phyloP scores from a whole-genome alignment of 2,797 vertebrate species.

The Chaetodon trifasciatus region DNA sequence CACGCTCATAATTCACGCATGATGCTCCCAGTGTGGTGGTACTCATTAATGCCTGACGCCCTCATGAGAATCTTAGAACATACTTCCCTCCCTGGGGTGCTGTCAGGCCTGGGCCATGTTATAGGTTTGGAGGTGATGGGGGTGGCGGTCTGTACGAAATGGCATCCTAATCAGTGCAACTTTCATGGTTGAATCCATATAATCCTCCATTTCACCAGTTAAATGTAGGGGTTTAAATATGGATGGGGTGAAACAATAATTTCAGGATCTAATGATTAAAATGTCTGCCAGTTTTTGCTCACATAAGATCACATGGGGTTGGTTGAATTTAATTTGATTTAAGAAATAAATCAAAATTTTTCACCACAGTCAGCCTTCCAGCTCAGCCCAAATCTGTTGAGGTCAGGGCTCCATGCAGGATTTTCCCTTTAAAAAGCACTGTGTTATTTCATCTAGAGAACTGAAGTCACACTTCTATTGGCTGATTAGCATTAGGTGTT shows the following conservation, averaged over 20 bases:
- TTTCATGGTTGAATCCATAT: conserved; percentile 3
- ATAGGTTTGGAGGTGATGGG: conserved; percentile 1
- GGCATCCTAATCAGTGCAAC: conserved; percentile 35
- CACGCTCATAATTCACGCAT: conserved; percentile 34
- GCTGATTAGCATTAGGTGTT: background rate
- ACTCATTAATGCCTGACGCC: conserved; percentile 56
- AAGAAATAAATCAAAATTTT: background rate
- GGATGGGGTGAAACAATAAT: background rate
- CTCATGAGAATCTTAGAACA: conserved; percentile 46
- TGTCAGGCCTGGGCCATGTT: background rate
- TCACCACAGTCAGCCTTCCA: background rate
- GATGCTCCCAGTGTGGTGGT: conserved; percentile 41
- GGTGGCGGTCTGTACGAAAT: background rate
- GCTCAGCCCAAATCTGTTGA: background rate
- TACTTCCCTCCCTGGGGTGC: conserved; percentile 33
- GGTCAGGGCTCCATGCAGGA: background rate
- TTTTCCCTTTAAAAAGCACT: background rate
- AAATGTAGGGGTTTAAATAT: background rate
- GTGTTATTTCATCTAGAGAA: background rate
- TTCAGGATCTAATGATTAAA: background rate
- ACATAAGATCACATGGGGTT: background rate
- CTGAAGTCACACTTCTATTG: background rate
- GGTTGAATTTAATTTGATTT: no score
- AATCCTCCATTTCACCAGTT: background rate
- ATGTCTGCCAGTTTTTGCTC: background rate